A percentile compares a stretch with the other conserved stretches of the same genome.
Evolutionary conservation across 2,113 vertebrate genomes (phyloP).

Genomic region (Aleadryas rufinucha): DNA sequence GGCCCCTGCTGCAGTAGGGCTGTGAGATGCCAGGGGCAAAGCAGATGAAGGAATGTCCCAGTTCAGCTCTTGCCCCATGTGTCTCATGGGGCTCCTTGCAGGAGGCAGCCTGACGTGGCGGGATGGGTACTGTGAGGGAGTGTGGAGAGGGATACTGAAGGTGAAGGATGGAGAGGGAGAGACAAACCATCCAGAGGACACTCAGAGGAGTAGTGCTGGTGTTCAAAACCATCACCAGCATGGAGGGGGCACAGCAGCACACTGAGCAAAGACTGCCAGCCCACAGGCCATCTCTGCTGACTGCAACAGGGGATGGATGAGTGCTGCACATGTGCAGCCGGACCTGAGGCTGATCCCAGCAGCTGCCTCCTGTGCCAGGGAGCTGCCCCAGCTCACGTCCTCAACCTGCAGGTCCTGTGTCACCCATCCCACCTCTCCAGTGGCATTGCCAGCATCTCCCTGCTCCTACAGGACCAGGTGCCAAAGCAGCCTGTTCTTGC

Average conservation of each 20-base stretch:
- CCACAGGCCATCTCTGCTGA: not conserved
- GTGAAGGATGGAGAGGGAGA: not conserved
- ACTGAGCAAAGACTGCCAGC: not conserved
- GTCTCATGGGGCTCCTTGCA: not conserved
- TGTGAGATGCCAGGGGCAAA: not conserved
- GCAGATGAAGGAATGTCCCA: not conserved
- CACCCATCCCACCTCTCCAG: not conserved
- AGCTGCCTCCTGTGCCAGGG: not conserved
- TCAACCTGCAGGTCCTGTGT: not conserved
- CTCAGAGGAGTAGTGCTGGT: not conserved
- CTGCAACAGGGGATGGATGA: fast-evolving
- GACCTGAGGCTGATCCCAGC: not conserved
- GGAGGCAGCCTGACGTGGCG: not conserved
- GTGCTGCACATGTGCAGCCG: fast-evolving
- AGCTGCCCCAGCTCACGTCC: not conserved
- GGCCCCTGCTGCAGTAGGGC: not conserved
- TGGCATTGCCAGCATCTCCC: not conserved
- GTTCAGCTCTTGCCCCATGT: not conserved
- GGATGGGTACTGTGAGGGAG: not conserved
- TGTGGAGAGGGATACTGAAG: fast-evolving
- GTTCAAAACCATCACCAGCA: not conserved
- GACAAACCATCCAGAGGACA: not conserved
- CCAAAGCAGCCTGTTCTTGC: not conserved
- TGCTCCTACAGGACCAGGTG: not conserved
- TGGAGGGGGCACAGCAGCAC: not conserved